Percentiles rank a stretch among this genome's conserved stretches.
phyloP scores from a whole-genome alignment of 2,888 invertebrate genomes.

The Tachystola acroxantha region DNA sequence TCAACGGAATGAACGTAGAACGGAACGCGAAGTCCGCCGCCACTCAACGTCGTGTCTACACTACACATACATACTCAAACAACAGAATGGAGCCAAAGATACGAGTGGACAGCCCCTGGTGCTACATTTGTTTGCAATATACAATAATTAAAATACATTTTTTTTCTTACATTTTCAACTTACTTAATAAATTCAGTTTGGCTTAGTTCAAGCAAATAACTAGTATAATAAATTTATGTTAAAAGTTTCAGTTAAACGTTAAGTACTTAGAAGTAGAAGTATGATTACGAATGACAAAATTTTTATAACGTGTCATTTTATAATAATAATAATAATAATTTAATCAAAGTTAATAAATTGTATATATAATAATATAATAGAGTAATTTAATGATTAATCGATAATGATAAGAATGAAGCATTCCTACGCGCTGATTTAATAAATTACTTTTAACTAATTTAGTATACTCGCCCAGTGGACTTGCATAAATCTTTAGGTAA shows the following conservation, averaged over 20 bases:
- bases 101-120: conserved; percentile 29
- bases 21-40: conserved; percentile 14
- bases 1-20: conserved; percentile 17
- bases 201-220: conserved; percentile 79
- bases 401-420: conserved; percentile 80
- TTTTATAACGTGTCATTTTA: conserved; percentile 76
- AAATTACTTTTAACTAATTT: conserved; percentile 82
- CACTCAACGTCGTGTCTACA: conserved; percentile 16
- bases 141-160: conserved; percentile 77
- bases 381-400: conserved; percentile 78
- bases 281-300: conserved; percentile 78
- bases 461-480: conserved; percentile 79
- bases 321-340: conserved; percentile 78
- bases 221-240: conserved; percentile 77
- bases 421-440: conserved; percentile 79
- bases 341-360: conserved; percentile 79
- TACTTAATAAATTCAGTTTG: conserved; percentile 79
- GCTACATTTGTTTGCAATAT: conserved; percentile 56
- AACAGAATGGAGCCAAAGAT: conserved; percentile 35
- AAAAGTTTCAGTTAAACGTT: conserved; percentile 76
- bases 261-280: conserved; percentile 77
- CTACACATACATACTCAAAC: conserved; percentile 14
- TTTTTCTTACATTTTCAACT: conserved; percentile 74
- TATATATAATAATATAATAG: conserved; percentile 79
- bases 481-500: conserved; percentile 60